Evolutionary conservation across 30 jellyfish, hydroid and myxozoan genomes (phyloP).

Genomic region (Rhopilema esculentum): DNA sequence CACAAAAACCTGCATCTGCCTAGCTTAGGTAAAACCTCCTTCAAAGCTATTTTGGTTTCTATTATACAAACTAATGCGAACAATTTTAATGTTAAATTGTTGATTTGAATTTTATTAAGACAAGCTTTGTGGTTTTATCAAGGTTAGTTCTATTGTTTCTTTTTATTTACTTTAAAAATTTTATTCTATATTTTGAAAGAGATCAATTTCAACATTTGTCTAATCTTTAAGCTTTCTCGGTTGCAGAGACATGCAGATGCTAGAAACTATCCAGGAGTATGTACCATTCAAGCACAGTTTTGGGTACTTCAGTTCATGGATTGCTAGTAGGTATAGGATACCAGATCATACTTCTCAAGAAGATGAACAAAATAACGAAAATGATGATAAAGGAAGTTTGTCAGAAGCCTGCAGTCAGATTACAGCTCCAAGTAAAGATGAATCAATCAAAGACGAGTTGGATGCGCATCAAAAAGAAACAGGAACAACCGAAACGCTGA

Average conservation of each 20-base stretch:
- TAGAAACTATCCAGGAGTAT: slow-evolving; percentile 72
- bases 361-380: slow-evolving; percentile 1
- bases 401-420: not conserved
- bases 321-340: slow-evolving; percentile 44
- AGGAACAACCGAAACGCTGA: not conserved
- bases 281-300: slow-evolving; percentile 67
- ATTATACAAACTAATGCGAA: not conserved
- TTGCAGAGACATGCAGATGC: slow-evolving; percentile 51
- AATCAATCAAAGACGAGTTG: not conserved
- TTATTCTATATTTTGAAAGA: no score
- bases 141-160: no score
- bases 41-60: not conserved
- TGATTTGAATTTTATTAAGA: not conserved
- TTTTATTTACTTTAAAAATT: no score
- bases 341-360: not conserved
- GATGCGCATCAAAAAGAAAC: not conserved
- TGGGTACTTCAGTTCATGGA: slow-evolving; percentile 63
- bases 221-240: not conserved
- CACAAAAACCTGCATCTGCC: not conserved
- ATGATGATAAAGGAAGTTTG: not conserved
- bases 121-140: no score
- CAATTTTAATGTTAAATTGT: not conserved
- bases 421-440: not conserved
- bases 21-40: not conserved
- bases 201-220: no score